Evolutionary conservation across 2,113 vertebrate genomes (phyloP).

Genomic region (Empidonax alnorum): DNA sequence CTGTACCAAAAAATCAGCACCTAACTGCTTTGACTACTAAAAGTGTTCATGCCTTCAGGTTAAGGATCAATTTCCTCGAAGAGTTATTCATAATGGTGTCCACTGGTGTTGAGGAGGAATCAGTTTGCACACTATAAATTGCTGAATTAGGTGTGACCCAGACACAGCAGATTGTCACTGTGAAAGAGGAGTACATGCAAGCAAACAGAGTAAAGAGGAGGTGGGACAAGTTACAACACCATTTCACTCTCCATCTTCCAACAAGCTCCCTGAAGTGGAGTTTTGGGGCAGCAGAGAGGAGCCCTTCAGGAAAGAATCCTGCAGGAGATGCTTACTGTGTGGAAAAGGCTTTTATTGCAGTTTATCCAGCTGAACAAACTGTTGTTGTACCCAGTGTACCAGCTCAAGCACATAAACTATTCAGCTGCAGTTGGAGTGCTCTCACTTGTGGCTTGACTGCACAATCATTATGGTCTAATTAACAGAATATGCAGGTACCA

Average conservation of each 20-base stretch:
- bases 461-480: not conserved
- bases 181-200: not conserved
- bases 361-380: not conserved
- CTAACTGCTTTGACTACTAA: not conserved
- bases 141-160: not conserved
- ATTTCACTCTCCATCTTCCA: not conserved
- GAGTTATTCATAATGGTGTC: not conserved
- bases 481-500: not conserved
- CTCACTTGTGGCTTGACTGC: not conserved
- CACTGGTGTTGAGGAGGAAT: not conserved
- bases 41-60: not conserved
- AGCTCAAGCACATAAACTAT: not conserved
- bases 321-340: not conserved
- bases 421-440: not conserved
- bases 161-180: not conserved
- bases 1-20: not conserved
- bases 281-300: not conserved
- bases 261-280: not conserved
- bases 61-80: not conserved
- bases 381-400: not conserved
- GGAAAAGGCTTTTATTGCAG: not conserved
- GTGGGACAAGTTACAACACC: not conserved
- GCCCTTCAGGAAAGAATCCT: not conserved
- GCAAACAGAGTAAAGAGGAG: not conserved
- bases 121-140: not conserved